Evolutionary conservation across 2,113 vertebrate genomes (phyloP).

Genomic region (Semnornis frantzii): DNA sequence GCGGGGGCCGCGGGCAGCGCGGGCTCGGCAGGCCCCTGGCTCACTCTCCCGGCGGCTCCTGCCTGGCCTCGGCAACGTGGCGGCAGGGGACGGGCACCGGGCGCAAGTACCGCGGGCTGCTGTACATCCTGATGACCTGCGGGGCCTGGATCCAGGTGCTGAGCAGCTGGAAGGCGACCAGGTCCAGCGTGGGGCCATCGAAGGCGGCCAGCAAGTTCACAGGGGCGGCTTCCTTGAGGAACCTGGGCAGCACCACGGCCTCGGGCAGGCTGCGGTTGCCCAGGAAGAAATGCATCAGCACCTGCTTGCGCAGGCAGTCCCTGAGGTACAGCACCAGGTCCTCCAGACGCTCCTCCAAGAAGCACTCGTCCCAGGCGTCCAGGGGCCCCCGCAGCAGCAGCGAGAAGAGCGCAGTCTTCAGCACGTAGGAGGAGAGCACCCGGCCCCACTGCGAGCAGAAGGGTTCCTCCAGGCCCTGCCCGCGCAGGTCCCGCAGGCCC

Average conservation of each 20-base stretch:
- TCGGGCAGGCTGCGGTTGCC: conserved; percentile 71
- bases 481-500: conserved; percentile 82
- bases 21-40: rapidly evolving
- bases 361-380: conserved; percentile 78
- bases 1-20: rapidly evolving
- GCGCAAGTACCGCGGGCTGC: conserved; percentile 56
- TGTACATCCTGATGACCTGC: conserved; percentile 76
- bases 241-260: conserved; percentile 77
- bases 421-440: conserved; percentile 81
- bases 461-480: conserved; percentile 72
- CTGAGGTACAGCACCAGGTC: conserved; percentile 79
- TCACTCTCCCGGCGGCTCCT: neutral
- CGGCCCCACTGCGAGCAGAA: conserved; percentile 76
- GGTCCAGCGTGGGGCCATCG: conserved; percentile 69
- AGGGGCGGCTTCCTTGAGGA: conserved; percentile 73
- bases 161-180: conserved; percentile 70
- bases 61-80: rapidly evolving
- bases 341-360: conserved; percentile 79
- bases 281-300: conserved; percentile 83
- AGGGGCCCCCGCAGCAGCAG: conserved; percentile 73
- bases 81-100: neutral
- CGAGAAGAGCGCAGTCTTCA: conserved; percentile 83
- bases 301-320: conserved; percentile 74
- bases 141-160: conserved; percentile 83
- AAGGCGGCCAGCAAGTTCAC: conserved; percentile 81